Percentiles rank a stretch among this genome's conserved stretches.
phyloP scores from a whole-genome alignment of 2,888 invertebrate species.

The Dorcus hopei region DNA sequence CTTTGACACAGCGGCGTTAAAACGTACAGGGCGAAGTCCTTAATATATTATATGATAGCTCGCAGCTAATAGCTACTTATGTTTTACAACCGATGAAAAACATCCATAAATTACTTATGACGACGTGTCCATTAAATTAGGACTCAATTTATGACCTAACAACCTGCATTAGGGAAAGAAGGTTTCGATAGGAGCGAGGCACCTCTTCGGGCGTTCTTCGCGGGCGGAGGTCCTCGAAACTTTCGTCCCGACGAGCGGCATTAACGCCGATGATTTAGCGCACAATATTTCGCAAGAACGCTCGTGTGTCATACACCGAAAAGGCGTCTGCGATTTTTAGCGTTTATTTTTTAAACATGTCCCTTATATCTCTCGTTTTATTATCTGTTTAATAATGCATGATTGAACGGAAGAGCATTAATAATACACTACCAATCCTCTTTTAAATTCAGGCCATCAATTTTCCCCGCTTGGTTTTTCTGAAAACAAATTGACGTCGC shows the following conservation, averaged over 20 bases:
- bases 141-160: slow-evolving; percentile 42
- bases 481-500: too few relatives aligned
- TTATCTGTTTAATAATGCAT: slow-evolving; percentile 23
- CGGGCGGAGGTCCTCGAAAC: slow-evolving; percentile 6
- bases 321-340: slow-evolving; percentile 17
- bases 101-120: slow-evolving; percentile 41
- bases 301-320: slow-evolving; percentile 23
- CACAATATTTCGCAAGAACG: slow-evolving; percentile 23
- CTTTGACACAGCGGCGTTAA: slow-evolving; percentile 31
- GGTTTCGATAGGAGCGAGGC: slow-evolving; percentile 27
- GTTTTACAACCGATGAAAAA: slow-evolving; percentile 45
- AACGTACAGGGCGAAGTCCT: slow-evolving; percentile 23
- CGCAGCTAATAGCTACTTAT: slow-evolving; percentile 44
- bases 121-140: slow-evolving; percentile 47
- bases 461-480: too few relatives aligned
- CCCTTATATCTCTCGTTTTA: slow-evolving; percentile 27
- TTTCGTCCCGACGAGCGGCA: slow-evolving; percentile 4
- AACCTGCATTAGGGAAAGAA: slow-evolving; percentile 37
- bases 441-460: too few relatives aligned
- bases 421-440: not conserved
- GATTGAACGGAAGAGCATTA: slow-evolving; percentile 12
- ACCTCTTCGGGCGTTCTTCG: not conserved
- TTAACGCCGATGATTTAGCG: slow-evolving; percentile 28
- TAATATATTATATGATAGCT: slow-evolving; percentile 29
- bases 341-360: slow-evolving; percentile 20